Evolutionary conservation across 2,113 vertebrate genomes (phyloP), one percentile per base, ranked within the genome.

Genomic region (Xenotilapia leptura): DNA sequence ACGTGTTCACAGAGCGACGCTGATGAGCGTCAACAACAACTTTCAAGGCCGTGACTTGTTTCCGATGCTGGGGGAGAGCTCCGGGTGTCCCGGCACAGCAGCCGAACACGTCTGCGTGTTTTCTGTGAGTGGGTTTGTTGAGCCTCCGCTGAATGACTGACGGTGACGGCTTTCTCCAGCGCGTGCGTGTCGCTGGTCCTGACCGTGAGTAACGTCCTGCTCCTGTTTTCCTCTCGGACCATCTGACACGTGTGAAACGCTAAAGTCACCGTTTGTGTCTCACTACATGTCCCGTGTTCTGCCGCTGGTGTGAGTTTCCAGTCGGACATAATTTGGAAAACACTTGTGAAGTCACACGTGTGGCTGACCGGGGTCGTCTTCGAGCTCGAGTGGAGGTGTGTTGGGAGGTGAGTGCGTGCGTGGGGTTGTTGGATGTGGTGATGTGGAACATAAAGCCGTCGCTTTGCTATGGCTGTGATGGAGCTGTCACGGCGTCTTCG

Each of bases 391-490:
- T 21, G 13, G 68, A 75, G 28, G 56, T 1, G 56, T 60, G 56
- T 60, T 60, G 28, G 56, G 56, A 60, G 68, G 68, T 75, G 68
- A 73, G 68, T 73, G 21, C 21, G 68, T 73, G 8, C 21, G 40
- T 73, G 21, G 68, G 15, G 40, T 17, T 75, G 40, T 45, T 73
- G 38, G 19, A 15, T 73, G 7, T 70, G n/a, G 33, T 38, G n/a
- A 42, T 23, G 65, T 70, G 65, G 38, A 26, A 23, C n/a, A 19
- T 19, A 19, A 19, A 62, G 55, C 23, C 4, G 54, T 55, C 10
- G n/a, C 53, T 23, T 23, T 13, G 21, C 53, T 54, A 4, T 21
- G 28, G 58, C 33, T 38, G 62, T 23, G n/a, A 21, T 14, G 19
- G 19, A 68, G 33, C 8, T 38, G 19, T 65, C 33, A 7, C 31